Percentiles rank a stretch among this genome's conserved stretches.
phyloP scores from a whole-genome alignment of 2,888 invertebrate genomes.

The Choreutis nemorana region DNA sequence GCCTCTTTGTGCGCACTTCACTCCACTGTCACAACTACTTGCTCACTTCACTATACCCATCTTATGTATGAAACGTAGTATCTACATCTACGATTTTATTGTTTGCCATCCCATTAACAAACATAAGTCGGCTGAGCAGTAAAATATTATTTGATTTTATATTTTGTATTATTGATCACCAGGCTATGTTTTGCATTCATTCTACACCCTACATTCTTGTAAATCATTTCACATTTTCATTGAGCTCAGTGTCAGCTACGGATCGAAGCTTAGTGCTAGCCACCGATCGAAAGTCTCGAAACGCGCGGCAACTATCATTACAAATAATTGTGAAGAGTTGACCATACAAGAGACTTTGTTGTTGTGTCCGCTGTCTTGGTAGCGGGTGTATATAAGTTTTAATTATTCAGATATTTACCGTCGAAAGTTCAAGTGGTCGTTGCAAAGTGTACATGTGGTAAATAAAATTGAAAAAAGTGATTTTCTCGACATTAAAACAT shows the following conservation, averaged over 20 bases:
- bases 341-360: slow-evolving; percentile 24
- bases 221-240: slow-evolving; percentile 16
- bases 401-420: no score
- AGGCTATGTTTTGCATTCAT: slow-evolving; percentile 21
- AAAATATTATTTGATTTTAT: no score
- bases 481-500: no score
- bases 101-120: slow-evolving; percentile 48
- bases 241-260: slow-evolving; percentile 20
- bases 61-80: slow-evolving; percentile 56
- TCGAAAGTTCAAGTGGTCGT: no score
- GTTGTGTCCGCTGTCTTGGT: no score
- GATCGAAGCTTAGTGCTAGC: slow-evolving; percentile 21
- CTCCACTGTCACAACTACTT: slow-evolving; percentile 22
- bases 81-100: slow-evolving; percentile 49
- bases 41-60: slow-evolving; percentile 44
- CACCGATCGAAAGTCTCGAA: slow-evolving; percentile 18
- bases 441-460: no score
- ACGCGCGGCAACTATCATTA: slow-evolving; percentile 18
- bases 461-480: no score
- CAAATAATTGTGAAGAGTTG: slow-evolving; percentile 20
- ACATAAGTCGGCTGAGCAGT: slow-evolving; percentile 36
- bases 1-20: slow-evolving; percentile 40
- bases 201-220: slow-evolving; percentile 16
- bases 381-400: no score
- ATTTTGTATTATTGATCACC: no score